phyloP scores from a whole-genome alignment of 2,888 invertebrate species.

The Tenthredo notha region DNA sequence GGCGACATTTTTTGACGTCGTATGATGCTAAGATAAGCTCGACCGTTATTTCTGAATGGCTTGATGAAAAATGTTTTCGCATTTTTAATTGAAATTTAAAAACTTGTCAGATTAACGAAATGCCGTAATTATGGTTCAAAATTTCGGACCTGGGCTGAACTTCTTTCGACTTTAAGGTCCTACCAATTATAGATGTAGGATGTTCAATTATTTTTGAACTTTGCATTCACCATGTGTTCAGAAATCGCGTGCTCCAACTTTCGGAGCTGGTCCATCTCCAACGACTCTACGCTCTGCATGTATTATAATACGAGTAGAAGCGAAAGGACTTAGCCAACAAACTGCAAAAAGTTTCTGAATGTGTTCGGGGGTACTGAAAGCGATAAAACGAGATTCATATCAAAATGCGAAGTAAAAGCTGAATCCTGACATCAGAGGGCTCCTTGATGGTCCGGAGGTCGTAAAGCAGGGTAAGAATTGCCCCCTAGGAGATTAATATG shows the following conservation, averaged over 20 bases:
- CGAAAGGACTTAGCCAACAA: not conserved
- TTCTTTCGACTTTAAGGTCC: not conserved
- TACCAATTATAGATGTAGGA: too few relatives aligned
- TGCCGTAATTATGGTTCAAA: not conserved
- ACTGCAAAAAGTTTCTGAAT: not conserved
- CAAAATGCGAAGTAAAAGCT: slow-evolving; percentile 21
- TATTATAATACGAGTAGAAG: not conserved
- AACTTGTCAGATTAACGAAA: not conserved
- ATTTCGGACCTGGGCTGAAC: not conserved
- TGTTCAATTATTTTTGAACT: too few relatives aligned
- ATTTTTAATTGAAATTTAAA: not conserved
- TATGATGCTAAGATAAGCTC: not conserved
- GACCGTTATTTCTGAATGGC: not conserved
- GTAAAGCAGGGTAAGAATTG: slow-evolving; percentile 7
- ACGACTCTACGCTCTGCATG: not conserved
- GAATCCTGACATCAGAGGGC: not conserved
- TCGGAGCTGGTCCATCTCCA: not conserved
- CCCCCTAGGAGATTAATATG: slow-evolving; percentile 23
- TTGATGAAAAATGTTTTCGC: not conserved
- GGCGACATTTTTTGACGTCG: too few relatives aligned
- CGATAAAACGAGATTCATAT: slow-evolving; percentile 44
- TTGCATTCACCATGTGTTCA: not conserved
- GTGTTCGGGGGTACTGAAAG: not conserved
- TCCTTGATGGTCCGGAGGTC: not conserved
- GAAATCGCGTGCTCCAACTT: not conserved